These are phyloP conservation scores for Eulacestoma nigropectus DNA, from an alignment of 2,113 vertebrate species.

Conservation along the genomic window DNA sequence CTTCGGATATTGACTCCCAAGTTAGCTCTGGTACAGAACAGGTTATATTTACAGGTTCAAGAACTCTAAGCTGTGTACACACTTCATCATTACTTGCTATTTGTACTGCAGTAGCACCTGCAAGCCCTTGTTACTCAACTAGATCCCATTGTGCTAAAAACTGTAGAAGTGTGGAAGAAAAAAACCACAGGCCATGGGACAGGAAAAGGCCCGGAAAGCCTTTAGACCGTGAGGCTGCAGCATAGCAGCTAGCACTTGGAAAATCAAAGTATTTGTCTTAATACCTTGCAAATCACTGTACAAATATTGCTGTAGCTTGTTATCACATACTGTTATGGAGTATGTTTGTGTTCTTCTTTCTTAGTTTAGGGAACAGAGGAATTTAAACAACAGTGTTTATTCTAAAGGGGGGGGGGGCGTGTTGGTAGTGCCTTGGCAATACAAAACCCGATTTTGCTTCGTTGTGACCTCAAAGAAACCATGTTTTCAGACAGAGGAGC, in stretches of 20 bases:
- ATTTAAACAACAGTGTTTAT: neutral
- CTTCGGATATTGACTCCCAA: neutral
- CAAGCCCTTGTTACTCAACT: neutral
- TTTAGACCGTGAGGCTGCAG: neutral
- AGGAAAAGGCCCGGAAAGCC: neutral
- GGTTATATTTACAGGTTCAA: slow-evolving; percentile 14
- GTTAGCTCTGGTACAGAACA: neutral
- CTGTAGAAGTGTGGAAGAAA: neutral
- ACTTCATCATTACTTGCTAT: neutral
- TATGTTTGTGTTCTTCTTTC: neutral
- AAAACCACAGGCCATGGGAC: neutral
- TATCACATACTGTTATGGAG: neutral
- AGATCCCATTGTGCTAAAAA: neutral
- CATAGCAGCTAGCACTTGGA: neutral
- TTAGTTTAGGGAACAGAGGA: neutral
- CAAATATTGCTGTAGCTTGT: neutral
- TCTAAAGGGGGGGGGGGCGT: too few relatives aligned
- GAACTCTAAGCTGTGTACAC: neutral
- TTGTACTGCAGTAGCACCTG: slow-evolving; percentile 1
- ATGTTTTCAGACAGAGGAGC: neutral
- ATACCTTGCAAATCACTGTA: neutral
- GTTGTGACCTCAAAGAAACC: neutral
- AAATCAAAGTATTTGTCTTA: neutral
- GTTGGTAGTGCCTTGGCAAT: neutral
- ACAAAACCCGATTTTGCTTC: neutral